phyloP scores from a whole-genome alignment of 1,140 invertebrate genomes.

The Pseudomyrmex concolor region DNA sequence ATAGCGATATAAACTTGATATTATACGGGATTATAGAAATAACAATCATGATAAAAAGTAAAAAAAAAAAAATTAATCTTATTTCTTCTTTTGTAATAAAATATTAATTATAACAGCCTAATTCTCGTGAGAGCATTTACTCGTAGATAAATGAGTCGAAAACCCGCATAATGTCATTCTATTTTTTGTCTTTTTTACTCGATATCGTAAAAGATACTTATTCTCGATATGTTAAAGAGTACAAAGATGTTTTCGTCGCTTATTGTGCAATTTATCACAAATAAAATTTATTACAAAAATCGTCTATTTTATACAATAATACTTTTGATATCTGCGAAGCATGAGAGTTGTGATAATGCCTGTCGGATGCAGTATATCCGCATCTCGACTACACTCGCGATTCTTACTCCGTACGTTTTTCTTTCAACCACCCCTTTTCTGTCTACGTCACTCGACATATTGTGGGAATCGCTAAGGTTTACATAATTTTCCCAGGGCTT shows the following conservation, averaged over 20 bases:
- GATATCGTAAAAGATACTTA: not conserved
- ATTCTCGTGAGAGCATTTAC: constrained; percentile 22
- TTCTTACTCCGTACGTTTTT: not conserved
- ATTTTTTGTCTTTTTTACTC: not conserved
- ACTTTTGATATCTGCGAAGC: not conserved
- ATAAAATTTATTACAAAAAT: not conserved
- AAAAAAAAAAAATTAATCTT: constrained; percentile 39
- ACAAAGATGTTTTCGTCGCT: not conserved
- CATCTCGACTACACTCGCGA: constrained; percentile 20
- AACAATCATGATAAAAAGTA: not conserved
- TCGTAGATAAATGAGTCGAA: constrained; percentile 2
- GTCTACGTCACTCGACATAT: constrained; percentile 40
- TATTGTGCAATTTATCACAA: not conserved
- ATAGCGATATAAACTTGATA: not conserved
- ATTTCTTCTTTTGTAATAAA: not conserved
- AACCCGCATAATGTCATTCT: constrained; percentile 5
- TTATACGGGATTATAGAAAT: not conserved
- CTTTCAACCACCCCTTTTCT: constrained; percentile 41
- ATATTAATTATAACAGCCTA: not conserved
- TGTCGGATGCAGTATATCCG: constrained; percentile 22
- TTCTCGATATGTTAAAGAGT: too few relatives aligned
- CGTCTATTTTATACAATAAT: not conserved
- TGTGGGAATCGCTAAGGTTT: constrained; percentile 79
- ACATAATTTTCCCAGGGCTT: constrained; percentile 82
- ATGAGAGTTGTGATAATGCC: not conserved